These are phyloP conservation scores for Rhabdornis inornatus DNA, from an alignment of 2,113 vertebrate species.

Conservation along the genomic window DNA sequence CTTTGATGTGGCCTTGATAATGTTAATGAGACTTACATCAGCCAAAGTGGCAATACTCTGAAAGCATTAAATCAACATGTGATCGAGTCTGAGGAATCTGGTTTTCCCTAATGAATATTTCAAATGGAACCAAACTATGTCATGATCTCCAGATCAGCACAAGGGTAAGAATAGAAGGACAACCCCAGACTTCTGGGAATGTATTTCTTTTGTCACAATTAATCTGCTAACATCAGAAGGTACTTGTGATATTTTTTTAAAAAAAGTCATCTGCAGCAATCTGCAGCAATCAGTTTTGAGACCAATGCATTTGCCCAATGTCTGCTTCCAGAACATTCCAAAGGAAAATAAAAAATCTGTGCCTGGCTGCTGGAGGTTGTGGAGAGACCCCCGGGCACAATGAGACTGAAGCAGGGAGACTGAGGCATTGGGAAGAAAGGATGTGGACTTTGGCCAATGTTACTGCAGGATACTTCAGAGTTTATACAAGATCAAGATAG, in stretches of 20 bases:
- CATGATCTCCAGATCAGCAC: neutral
- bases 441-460: fast-evolving
- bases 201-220: neutral
- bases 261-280: neutral
- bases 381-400: neutral
- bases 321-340: neutral
- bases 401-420: neutral
- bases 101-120: neutral
- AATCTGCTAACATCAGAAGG: neutral
- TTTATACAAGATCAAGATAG: neutral
- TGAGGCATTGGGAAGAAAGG: neutral
- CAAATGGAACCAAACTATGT: neutral
- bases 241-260: neutral
- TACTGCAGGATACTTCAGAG: neutral
- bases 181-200: neutral
- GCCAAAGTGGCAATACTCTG: neutral
- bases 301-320: neutral
- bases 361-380: neutral
- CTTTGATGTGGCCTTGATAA: neutral
- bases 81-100: fast-evolving
- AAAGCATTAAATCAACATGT: neutral
- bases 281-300: neutral
- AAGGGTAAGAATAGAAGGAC: neutral
- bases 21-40: neutral
- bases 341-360: neutral